These are phyloP conservation scores for Ptilorrhoa leucosticta DNA, from an alignment of 2,113 vertebrate species.

Conservation along the genomic window DNA sequence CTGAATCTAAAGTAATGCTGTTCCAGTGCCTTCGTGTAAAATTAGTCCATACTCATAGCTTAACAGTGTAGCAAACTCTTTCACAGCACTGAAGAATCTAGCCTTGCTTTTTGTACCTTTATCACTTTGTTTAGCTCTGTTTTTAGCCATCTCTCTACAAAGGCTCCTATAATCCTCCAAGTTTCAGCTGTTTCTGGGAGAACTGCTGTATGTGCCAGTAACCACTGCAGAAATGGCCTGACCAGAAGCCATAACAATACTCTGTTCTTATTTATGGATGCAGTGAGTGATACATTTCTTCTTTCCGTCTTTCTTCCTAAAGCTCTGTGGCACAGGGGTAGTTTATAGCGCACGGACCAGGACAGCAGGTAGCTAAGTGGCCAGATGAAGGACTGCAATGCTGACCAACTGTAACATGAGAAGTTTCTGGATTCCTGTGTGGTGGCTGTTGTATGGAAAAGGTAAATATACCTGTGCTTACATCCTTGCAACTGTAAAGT, in stretches of 20 bases:
- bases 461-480: not conserved
- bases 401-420: not conserved
- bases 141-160: not conserved
- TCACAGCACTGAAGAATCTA: not conserved
- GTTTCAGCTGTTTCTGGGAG: not conserved
- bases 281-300: not conserved
- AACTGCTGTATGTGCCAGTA: not conserved
- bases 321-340: not conserved
- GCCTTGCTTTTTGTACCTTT: not conserved
- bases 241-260: not conserved
- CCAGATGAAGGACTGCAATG: not conserved
- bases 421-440: not conserved
- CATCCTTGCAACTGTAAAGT: not conserved
- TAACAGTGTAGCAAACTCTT: not conserved
- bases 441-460: not conserved
- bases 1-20: not conserved
- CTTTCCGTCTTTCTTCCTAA: not conserved
- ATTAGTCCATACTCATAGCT: not conserved
- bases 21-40: not conserved
- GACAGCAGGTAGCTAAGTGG: not conserved
- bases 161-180: not conserved
- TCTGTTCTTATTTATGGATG: not conserved
- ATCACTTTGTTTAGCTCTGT: not conserved
- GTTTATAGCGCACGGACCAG: rapidly evolving
- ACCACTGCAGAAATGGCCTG: not conserved